phyloP scores from a whole-genome alignment of 1,140 invertebrate species.

The Drosophila rufa region DNA sequence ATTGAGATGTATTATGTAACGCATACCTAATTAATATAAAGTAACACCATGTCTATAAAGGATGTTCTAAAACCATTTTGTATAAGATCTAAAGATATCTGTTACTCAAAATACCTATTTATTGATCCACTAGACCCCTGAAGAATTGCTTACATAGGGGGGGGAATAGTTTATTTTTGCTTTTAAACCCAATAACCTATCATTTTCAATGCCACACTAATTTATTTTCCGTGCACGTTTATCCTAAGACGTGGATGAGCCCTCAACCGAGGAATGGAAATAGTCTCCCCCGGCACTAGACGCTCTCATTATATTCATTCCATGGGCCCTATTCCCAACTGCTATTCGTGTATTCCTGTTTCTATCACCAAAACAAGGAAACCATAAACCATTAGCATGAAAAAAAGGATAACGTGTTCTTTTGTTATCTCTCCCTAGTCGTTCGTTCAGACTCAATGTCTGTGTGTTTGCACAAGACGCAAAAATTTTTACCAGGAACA shows the following conservation, averaged over 20 bases:
- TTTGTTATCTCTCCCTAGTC: slow-evolving; percentile 47
- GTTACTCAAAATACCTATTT: not conserved
- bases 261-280: slow-evolving; percentile 8
- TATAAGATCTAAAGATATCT: no score
- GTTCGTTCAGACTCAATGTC: slow-evolving; percentile 24
- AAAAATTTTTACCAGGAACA: slow-evolving; percentile 65
- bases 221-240: slow-evolving; percentile 23
- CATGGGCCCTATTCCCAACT: slow-evolving; percentile 13
- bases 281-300: slow-evolving; percentile 21
- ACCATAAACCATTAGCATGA: slow-evolving; percentile 66
- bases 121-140: not conserved
- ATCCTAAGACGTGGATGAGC: slow-evolving; percentile 41
- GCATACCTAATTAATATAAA: no score
- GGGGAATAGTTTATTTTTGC: no score
- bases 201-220: no score
- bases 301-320: slow-evolving; percentile 40
- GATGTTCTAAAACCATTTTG: no score
- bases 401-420: slow-evolving; percentile 76
- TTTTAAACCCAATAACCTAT: not conserved
- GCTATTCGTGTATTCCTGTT: slow-evolving; percentile 26
- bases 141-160: not conserved
- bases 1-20: no score
- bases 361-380: slow-evolving; percentile 46
- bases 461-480: slow-evolving; percentile 74
- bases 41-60: no score